Conservation (phyloP, 2,888 invertebrate species). For the Seladonia tumulorum region DNA sequence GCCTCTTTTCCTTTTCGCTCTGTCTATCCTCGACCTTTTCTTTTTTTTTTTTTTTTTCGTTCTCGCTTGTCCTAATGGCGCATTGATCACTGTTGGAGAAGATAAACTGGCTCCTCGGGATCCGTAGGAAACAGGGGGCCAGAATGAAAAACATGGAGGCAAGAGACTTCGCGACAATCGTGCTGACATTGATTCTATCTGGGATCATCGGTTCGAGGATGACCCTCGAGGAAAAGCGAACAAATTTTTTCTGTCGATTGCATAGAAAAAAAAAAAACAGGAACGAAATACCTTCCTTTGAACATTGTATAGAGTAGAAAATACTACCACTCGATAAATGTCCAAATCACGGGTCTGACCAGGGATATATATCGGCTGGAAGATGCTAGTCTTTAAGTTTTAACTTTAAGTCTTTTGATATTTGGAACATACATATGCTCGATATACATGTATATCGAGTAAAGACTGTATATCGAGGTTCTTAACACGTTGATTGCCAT, state of each 20-base stretch:
- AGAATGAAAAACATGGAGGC: background rate
- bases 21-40: background rate
- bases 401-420: too few relatives aligned
- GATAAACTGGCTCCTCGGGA: conserved; percentile 38
- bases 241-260: too few relatives aligned
- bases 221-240: background rate
- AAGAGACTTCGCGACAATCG: conserved; percentile 36
- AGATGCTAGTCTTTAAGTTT: too few relatives aligned
- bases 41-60: background rate
- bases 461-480: too few relatives aligned
- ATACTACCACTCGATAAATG: too few relatives aligned
- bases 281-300: background rate
- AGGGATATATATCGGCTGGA: too few relatives aligned
- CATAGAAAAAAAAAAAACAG: background rate
- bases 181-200: conserved; percentile 19
- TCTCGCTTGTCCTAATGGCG: conserved; percentile 61
- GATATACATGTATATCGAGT: too few relatives aligned
- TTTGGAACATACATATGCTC: too few relatives aligned
- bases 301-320: too few relatives aligned
- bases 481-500: too few relatives aligned
- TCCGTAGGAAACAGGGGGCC: background rate
- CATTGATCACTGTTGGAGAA: conserved; percentile 60
- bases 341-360: too few relatives aligned
- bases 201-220: conserved; percentile 29
- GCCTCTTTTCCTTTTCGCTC: conserved; percentile 28